Evolutionary conservation across 2,888 invertebrate species (phyloP).

Genomic region (Lasioglossum lativentre): DNA sequence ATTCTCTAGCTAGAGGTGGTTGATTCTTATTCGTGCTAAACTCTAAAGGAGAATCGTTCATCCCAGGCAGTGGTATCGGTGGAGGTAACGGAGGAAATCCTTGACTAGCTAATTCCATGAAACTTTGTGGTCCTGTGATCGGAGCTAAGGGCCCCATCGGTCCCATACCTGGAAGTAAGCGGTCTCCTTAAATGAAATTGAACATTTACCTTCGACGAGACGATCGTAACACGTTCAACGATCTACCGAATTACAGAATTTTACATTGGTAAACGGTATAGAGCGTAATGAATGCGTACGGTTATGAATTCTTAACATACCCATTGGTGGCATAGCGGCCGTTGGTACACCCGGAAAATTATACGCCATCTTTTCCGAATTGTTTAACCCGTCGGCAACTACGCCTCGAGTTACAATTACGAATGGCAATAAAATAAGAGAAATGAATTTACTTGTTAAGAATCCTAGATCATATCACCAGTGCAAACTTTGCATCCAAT

Average conservation of each 20-base stretch:
- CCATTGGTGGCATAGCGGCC: slow-evolving; percentile 81
- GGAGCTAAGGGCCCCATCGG: slow-evolving; percentile 81
- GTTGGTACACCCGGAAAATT: slow-evolving; percentile 83
- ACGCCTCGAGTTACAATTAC: slow-evolving; percentile 19
- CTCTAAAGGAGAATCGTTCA: slow-evolving; percentile 88
- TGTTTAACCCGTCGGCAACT: neutral
- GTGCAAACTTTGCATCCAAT: slow-evolving; percentile 57
- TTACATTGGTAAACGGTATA: neutral
- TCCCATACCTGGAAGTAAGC: slow-evolving; percentile 77
- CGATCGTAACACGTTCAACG: neutral
- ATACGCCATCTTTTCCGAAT: slow-evolving; percentile 79
- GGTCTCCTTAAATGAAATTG: neutral
- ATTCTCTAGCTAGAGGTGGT: slow-evolving; percentile 86
- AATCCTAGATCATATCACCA: slow-evolving; percentile 47
- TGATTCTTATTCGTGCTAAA: slow-evolving; percentile 88
- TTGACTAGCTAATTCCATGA: slow-evolving; percentile 82
- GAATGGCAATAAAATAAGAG: slow-evolving; percentile 7
- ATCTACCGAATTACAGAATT: neutral
- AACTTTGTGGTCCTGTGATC: slow-evolving; percentile 81
- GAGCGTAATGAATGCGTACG: neutral
- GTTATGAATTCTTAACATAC: slow-evolving; percentile 65
- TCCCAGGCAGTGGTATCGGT: slow-evolving; percentile 84
- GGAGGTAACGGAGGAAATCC: slow-evolving; percentile 82
- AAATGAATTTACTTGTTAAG: slow-evolving; percentile 25
- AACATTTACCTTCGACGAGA: neutral